Conservation (phyloP, 2,888 invertebrate genomes). For the Coremacera marginata region DNA sequence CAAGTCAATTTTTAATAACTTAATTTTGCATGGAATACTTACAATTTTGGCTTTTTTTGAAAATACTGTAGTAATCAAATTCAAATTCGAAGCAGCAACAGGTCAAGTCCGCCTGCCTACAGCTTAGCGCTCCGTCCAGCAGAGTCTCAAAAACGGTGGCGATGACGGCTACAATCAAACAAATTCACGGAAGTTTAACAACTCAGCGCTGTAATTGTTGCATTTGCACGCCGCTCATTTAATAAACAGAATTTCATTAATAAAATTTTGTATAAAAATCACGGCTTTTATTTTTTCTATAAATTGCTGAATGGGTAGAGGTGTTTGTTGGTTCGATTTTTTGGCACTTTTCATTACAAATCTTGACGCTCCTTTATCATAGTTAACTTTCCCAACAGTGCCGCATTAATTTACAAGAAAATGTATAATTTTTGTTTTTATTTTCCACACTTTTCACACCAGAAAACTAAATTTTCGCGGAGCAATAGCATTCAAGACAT, state of each 20-base stretch:
- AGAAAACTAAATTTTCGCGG: neutral
- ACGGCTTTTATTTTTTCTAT: too few species aligned
- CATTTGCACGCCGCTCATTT: too few species aligned
- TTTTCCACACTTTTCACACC: neutral
- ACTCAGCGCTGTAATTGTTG: too few species aligned
- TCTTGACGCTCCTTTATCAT: neutral
- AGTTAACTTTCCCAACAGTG: neutral
- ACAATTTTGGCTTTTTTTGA: too few species aligned
- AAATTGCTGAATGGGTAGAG: too few species aligned
- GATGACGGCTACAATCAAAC: neutral
- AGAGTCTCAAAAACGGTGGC: conserved; percentile 1
- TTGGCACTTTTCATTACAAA: neutral
- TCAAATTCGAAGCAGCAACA: neutral
- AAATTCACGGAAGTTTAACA: too few species aligned
- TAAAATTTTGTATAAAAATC: too few species aligned
- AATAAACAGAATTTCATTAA: too few species aligned
- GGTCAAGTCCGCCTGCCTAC: neutral
- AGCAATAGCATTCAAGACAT: neutral
- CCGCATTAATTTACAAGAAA: neutral
- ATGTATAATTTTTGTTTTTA: neutral
- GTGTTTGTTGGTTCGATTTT: neutral
- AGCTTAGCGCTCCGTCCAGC: conserved; percentile 14
- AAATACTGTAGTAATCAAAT: neutral
- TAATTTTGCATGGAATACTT: too few species aligned
- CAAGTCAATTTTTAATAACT: too few species aligned